These are phyloP conservation scores for Asarcornis scutulata DNA, from an alignment of 2,113 vertebrate genomes.

Conservation along the genomic window DNA sequence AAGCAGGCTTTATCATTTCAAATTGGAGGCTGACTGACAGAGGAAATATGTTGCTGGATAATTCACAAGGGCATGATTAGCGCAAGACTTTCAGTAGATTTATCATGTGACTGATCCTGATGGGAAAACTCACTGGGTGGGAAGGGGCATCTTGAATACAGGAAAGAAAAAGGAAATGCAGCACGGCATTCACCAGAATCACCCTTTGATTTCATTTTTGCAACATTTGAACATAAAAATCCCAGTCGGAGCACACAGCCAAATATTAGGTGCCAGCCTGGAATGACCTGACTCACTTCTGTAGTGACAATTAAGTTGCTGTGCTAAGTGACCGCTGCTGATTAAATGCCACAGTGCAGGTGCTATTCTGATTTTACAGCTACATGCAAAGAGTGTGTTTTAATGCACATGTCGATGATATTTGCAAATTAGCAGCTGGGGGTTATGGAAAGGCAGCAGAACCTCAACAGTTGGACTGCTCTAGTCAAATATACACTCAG, in stretches of 20 bases:
- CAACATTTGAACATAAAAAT: conserved; percentile 1
- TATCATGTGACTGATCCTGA: not conserved
- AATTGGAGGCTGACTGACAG: conserved; percentile 40
- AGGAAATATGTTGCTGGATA: conserved; percentile 43
- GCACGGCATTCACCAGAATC: not conserved
- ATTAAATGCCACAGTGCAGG: conserved; percentile 62
- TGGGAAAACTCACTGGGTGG: not conserved
- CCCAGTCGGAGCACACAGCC: conserved; percentile 8
- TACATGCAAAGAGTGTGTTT: not conserved
- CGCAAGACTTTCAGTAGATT: not conserved
- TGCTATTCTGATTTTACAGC: conserved; percentile 59
- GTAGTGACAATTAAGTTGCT: conserved; percentile 46
- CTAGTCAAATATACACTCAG: not conserved
- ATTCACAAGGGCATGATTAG: conserved; percentile 52
- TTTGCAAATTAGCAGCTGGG: not conserved
- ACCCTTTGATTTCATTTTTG: conserved; percentile 13
- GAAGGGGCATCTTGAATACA: not conserved
- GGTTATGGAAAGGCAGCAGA: not conserved
- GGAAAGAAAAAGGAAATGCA: not conserved
- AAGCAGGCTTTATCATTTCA: conserved; percentile 35
- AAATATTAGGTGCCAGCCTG: conserved; percentile 7
- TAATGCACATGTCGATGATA: not conserved
- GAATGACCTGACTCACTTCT: conserved; percentile 36
- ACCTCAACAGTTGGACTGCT: not conserved
- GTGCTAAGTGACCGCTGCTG: conserved; percentile 34